Conservation (phyloP, 2,888 invertebrate species). For the Eupeodes latifasciatus region DNA sequence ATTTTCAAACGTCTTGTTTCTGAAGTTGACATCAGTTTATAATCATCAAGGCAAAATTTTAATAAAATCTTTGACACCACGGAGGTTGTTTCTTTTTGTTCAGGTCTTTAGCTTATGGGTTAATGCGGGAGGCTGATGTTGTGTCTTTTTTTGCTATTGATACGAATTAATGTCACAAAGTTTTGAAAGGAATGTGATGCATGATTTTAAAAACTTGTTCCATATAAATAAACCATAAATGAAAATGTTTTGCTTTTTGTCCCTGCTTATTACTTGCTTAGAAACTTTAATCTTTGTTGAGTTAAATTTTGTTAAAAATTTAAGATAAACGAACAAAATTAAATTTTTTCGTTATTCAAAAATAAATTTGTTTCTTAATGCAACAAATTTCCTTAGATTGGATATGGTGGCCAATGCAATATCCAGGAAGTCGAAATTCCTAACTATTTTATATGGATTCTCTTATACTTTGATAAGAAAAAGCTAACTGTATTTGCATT, state of each 20-base stretch:
- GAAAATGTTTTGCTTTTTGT: not conserved
- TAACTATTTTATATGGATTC: too few species aligned
- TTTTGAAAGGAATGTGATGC: not conserved
- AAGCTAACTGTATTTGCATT: too few species aligned
- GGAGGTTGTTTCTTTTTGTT: not conserved
- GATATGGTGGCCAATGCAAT: too few species aligned
- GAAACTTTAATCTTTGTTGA: too few species aligned
- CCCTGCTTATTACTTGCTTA: too few species aligned
- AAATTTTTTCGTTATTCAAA: too few species aligned
- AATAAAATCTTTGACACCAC: slow-evolving; percentile 25
- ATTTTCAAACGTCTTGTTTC: slow-evolving; percentile 53
- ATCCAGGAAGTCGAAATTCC: too few species aligned
- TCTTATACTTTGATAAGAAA: too few species aligned
- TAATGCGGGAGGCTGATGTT: not conserved
- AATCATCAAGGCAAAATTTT: slow-evolving; percentile 25
- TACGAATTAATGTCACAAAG: slow-evolving; percentile 23
- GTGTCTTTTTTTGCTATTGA: slow-evolving; percentile 20
- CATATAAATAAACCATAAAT: not conserved
- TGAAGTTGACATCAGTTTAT: slow-evolving; percentile 22
- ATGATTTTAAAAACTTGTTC: not conserved
- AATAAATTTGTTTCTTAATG: too few species aligned
- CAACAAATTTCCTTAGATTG: too few species aligned
- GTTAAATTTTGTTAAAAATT: too few species aligned
- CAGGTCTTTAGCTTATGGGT: not conserved
- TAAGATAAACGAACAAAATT: too few species aligned